Percentiles rank a stretch among this genome's conserved stretches.
These are phyloP conservation scores for Cossypha caffra DNA, from an alignment of 2,797 vertebrate species.

Conservation along the genomic window DNA sequence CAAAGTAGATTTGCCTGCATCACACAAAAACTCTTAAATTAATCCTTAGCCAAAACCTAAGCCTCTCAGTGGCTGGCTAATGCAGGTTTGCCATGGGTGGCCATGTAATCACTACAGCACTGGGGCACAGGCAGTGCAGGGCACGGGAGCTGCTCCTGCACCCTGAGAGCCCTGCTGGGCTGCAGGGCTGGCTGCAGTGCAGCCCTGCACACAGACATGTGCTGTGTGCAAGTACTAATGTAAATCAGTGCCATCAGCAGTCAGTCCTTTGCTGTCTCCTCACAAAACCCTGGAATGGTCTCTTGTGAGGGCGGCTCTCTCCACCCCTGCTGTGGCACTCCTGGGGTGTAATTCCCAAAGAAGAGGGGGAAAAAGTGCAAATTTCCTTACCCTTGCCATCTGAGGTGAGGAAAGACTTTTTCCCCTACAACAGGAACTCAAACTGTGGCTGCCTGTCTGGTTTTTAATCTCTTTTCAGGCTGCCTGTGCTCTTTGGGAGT, in stretches of 20 bases:
- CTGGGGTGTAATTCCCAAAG: background rate
- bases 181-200: too few relatives aligned
- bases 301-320: background rate
- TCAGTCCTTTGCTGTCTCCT: too few relatives aligned
- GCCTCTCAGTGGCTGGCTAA: slow-evolving; percentile 4
- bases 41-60: slow-evolving; percentile 35
- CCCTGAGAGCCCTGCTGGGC: too few relatives aligned
- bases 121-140: background rate
- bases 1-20: slow-evolving; percentile 54
- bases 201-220: too few relatives aligned
- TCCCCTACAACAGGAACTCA: background rate
- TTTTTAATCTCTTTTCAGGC: background rate
- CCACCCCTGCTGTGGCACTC: background rate
- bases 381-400: background rate
- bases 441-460: background rate
- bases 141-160: too few relatives aligned
- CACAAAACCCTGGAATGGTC: too few relatives aligned
- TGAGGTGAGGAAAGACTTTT: background rate
- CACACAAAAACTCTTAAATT: slow-evolving; percentile 20
- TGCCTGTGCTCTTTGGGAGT: background rate
- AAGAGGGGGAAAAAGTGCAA: too few relatives aligned
- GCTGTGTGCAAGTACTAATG: too few relatives aligned
- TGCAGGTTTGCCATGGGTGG: background rate
- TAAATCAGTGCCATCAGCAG: too few relatives aligned
- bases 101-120: background rate